phyloP scores from a whole-genome alignment of 2,797 vertebrate genomes.

The Enteromius paludinosus region DNA sequence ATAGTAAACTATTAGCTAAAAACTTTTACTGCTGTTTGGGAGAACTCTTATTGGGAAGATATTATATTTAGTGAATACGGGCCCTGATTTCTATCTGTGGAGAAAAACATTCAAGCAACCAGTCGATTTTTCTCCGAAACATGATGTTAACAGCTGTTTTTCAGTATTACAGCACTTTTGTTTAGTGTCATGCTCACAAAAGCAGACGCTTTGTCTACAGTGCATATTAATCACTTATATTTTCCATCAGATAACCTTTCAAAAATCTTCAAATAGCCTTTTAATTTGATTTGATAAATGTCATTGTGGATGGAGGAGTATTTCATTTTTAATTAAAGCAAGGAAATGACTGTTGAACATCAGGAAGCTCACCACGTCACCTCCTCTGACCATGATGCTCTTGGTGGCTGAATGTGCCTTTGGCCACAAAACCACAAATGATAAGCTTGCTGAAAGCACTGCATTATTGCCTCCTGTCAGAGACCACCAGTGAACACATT shows the following conservation, averaged over 20 bases:
- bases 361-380: neutral
- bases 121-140: no score
- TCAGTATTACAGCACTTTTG: neutral
- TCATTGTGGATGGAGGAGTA: neutral
- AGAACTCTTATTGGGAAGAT: no score
- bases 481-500: conserved; percentile 70
- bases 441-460: conserved; percentile 63
- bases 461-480: conserved; percentile 55
- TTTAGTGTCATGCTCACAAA: conserved; percentile 56
- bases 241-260: conserved; percentile 30
- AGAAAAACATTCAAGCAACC: no score
- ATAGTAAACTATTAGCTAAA: no score
- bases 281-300: neutral
- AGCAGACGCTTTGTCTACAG: neutral
- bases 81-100: no score
- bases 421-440: conserved; percentile 72
- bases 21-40: no score
- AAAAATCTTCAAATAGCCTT: neutral
- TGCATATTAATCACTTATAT: neutral
- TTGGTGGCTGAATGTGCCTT: conserved; percentile 29
- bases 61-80: no score
- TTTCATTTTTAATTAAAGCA: conserved; percentile 5
- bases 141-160: neutral
- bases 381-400: conserved; percentile 28
- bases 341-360: conserved; percentile 26